Base-by-base conservation (phyloP, 2,797 vertebrate genomes). In the Phylloscopus collybita region DNA sequence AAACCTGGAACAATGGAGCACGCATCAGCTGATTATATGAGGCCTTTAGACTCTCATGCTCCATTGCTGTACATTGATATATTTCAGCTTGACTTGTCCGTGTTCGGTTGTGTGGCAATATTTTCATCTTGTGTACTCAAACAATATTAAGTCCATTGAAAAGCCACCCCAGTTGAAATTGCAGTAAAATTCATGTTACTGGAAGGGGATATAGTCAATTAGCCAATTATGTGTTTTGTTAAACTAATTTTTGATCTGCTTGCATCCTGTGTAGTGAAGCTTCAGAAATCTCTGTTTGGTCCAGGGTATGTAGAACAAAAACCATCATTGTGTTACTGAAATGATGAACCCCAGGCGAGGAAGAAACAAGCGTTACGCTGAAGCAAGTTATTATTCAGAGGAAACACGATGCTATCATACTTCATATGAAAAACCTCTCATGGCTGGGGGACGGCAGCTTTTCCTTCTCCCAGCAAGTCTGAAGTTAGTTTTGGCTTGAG, bases 401-500 rank as follows among this genome's bases (percentile, higher is more conserved):
- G 91, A 95, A 95, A 87, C 45, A 59, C 0, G 42, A 94, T 88
- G 82, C 92, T 95, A 69, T 96, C 93, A 85, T 95, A 73, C 88
- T 90, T 97, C 86, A 92, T 49, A 18, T 16, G 54, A 61, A 95
- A 95, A 93, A 47, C 30, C 64, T 80, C 75, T 92, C 6, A 1
- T 72, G 79, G 42, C 1, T 92, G 72, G 38, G 56, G 81, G 66
- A 82, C 3, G 3, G 70, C 80, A 78, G 73, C 27, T 84, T 94
- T 96, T 92, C 60, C 71, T 92, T 90, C 90, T 90, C 76, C 81
- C 80, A 88, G 73, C 69, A 79, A 91, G 67, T 80, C 69, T 88
- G 53, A 78, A 95, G 91, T 96, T 97, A 96, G 93, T 95, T 96
- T 97, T 97, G 96, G 95, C 93, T 94, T 78, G 75, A 90, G 78